Evolutionary conservation across 2,888 invertebrate genomes (phyloP).

Genomic region (Andrena praecox): DNA sequence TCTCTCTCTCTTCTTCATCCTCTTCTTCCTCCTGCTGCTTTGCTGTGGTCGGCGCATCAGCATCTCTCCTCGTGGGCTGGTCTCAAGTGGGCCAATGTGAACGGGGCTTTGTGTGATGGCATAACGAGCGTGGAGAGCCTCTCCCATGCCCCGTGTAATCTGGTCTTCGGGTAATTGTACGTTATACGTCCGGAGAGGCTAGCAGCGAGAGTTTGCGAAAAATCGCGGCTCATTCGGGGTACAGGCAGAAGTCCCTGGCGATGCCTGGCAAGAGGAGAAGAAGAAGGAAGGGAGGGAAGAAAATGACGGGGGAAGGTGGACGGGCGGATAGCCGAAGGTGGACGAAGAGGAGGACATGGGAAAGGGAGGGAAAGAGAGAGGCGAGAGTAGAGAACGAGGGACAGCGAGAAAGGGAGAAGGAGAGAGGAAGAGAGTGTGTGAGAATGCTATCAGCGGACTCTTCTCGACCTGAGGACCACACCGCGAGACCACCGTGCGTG

Average conservation of each 20-base stretch:
- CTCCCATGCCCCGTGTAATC: constrained; percentile 81
- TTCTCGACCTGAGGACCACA: constrained; percentile 82
- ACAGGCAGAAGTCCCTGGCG: constrained; percentile 59
- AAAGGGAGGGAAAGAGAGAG: constrained; percentile 21
- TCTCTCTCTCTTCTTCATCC: constrained; percentile 5
- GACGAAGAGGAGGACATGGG: constrained; percentile 12
- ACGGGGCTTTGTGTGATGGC: constrained; percentile 73
- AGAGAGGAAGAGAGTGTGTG: constrained; percentile 68
- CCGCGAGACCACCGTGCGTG: constrained; percentile 83
- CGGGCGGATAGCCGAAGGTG: constrained; percentile 4
- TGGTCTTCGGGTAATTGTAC: constrained; percentile 83
- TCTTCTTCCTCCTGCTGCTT: neutral
- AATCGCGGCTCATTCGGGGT: constrained; percentile 76
- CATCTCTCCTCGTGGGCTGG: constrained; percentile 50
- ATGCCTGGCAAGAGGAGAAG: constrained; percentile 38
- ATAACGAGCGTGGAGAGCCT: constrained; percentile 75
- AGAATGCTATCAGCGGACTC: constrained; percentile 76
- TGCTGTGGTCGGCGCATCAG: constrained; percentile 49
- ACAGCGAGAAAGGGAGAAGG: constrained; percentile 34
- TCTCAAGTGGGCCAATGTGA: constrained; percentile 76
- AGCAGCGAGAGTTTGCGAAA: constrained; percentile 75
- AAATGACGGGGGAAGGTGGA: constrained; percentile 21
- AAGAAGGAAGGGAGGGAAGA: constrained; percentile 7
- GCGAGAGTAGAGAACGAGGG: constrained; percentile 37
- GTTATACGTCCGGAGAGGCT: constrained; percentile 80